Percentiles rank a stretch among this genome's conserved stretches.
These are phyloP conservation scores for Turnix velox DNA, from an alignment of 2,113 vertebrate genomes.

Conservation along the genomic window DNA sequence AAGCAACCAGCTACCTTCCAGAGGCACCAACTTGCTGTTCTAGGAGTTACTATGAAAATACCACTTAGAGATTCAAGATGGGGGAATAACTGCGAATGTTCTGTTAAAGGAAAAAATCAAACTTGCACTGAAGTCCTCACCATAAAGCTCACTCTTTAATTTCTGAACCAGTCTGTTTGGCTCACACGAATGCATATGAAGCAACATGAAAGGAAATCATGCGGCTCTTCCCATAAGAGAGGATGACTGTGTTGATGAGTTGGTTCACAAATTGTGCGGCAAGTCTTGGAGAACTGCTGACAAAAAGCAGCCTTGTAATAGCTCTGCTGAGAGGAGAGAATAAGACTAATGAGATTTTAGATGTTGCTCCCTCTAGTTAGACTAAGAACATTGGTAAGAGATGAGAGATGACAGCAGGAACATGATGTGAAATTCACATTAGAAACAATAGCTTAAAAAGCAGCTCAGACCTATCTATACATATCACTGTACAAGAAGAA, in stretches of 20 bases:
- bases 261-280: conserved; percentile 21
- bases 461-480: neutral
- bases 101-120: neutral
- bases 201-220: conserved; percentile 56
- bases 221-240: conserved; percentile 4
- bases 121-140: neutral
- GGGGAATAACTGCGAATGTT: neutral
- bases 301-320: conserved; percentile 36
- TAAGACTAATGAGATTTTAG: conserved; percentile 2
- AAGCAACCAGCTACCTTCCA: neutral
- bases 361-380: neutral
- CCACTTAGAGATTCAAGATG: neutral
- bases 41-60: neutral
- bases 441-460: neutral
- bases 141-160: conserved; percentile 44
- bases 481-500: neutral
- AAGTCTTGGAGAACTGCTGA: conserved; percentile 46
- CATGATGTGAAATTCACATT: neutral
- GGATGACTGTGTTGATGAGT: conserved; percentile 42
- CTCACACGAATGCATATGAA: conserved; percentile 30
- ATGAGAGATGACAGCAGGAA: neutral
- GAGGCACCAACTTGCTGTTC: neutral
- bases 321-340: conserved; percentile 13
- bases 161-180: conserved; percentile 50
- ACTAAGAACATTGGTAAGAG: neutral